Evolutionary conservation across 2,888 invertebrate species (phyloP), one percentile per base, ranked within the genome.

Genomic region (Drosophila dives): DNA sequence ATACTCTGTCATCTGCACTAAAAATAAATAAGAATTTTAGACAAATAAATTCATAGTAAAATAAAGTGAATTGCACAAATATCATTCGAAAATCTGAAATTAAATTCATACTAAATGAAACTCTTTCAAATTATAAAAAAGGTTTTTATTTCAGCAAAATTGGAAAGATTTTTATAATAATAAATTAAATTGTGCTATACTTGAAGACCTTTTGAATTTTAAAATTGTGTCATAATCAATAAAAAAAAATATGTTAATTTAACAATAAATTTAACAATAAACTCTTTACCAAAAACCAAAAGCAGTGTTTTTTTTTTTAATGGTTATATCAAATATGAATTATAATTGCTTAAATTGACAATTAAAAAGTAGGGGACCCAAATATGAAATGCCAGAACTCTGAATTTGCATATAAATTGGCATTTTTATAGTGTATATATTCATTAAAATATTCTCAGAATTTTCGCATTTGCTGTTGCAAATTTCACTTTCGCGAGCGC

Each of bases 401-500:
- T 20, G 7, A 6, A 20, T 29, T 2, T 29, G 17, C 49, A 29
- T 29, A 10, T 5, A 49, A 10, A 49, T 49, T 1, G 11, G 3
- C 15, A 32, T 17, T n/a, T 17, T 56, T 42, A 56, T 32, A 32
- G 29, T 32, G 40, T 20, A 42, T 17, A 20, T 12, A 51, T 2
- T 20, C 11, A 33, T 20, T 48, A 2, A 59, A 34, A 34, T n/a
- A 45, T 17, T 40, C 10, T 3, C 49, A 23, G 17, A 36, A 11
- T 34, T 53, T 60, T 40, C 45, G 64, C 29, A 29, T 29, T 50
- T 48, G 45, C 36, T 42, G 56, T 42, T 58, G 58, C 53, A 38
- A 33, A 51, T 77, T 64, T 72, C 77, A 67, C 67, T 76, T 71
- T 76, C 64, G 51, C 51, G 53, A 51, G 59, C 65, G 72, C 29